phyloP scores from a whole-genome alignment of 2,113 vertebrate genomes.

The Muntiacus muntjak region DNA sequence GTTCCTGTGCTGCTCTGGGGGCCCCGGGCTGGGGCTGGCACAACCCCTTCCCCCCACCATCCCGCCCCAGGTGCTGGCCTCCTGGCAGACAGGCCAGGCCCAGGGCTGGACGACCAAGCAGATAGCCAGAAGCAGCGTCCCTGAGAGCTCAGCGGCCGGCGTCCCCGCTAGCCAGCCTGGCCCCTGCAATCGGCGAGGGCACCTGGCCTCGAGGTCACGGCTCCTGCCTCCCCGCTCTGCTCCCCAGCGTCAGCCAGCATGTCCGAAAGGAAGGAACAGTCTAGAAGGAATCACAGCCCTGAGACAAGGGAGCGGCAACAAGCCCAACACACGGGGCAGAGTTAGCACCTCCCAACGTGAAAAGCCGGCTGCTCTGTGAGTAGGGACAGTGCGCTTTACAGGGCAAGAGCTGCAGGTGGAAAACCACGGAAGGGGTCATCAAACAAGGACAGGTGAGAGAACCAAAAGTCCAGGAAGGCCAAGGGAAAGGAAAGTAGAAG shows the following conservation, averaged over 20 bases:
- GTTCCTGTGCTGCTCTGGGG: no score
- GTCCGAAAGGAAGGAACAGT: rapidly evolving
- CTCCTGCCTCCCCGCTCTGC: background rate
- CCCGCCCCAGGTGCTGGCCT: rapidly evolving
- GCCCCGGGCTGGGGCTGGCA: rapidly evolving
- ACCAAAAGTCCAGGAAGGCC: background rate
- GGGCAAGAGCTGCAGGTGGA: background rate
- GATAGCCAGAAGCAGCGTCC: rapidly evolving
- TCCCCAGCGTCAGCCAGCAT: rapidly evolving
- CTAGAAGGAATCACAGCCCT: no score
- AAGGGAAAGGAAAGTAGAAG: background rate
- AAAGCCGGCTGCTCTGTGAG: rapidly evolving
- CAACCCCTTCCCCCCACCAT: rapidly evolving
- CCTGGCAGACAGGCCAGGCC: no score
- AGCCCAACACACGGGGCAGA: rapidly evolving
- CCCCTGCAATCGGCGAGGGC: background rate
- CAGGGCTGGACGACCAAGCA: rapidly evolving
- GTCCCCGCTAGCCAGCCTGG: no score
- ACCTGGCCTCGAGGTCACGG: rapidly evolving
- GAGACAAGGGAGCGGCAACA: rapidly evolving
- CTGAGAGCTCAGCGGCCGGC: rapidly evolving
- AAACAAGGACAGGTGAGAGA: rapidly evolving
- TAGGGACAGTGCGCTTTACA: rapidly evolving
- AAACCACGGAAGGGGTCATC: rapidly evolving
- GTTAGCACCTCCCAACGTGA: background rate